A percentile compares a stretch with the other conserved stretches of the same genome.
Conservation (phyloP, 2,888 invertebrate species). For the Tribolium freemani region DNA sequence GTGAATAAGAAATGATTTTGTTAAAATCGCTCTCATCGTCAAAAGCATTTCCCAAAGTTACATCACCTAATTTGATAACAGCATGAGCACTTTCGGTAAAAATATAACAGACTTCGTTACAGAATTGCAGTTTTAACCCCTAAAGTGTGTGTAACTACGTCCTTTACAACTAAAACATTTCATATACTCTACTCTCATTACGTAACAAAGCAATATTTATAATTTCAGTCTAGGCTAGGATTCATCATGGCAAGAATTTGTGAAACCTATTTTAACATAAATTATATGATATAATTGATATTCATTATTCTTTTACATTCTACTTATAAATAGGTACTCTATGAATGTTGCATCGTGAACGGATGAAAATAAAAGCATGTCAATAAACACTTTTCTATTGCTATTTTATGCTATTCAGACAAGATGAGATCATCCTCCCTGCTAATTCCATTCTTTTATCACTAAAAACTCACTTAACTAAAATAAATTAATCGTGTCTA, state of each 20-base stretch:
- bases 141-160: slow-evolving; percentile 53
- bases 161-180: slow-evolving; percentile 58
- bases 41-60: slow-evolving; percentile 34
- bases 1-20: slow-evolving; percentile 12
- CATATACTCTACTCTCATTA: slow-evolving; percentile 57
- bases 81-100: slow-evolving; percentile 81
- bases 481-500: slow-evolving; percentile 41
- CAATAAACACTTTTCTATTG: slow-evolving; percentile 24
- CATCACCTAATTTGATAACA: slow-evolving; percentile 67
- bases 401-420: slow-evolving; percentile 30
- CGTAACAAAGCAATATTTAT: slow-evolving; percentile 63
- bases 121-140: slow-evolving; percentile 56
- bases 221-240: slow-evolving; percentile 67
- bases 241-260: slow-evolving; percentile 67
- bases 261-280: slow-evolving; percentile 61
- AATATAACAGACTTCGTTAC: slow-evolving; percentile 67
- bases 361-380: slow-evolving; percentile 27
- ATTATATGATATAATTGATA: slow-evolving; percentile 63
- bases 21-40: slow-evolving; percentile 35
- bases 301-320: slow-evolving; percentile 55
- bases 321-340: slow-evolving; percentile 57
- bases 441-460: slow-evolving; percentile 27
- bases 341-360: slow-evolving; percentile 54
- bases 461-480: slow-evolving; percentile 38
- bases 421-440: slow-evolving; percentile 37